phyloP scores from a whole-genome alignment of 2,113 vertebrate genomes.

The Albula glossodonta region DNA sequence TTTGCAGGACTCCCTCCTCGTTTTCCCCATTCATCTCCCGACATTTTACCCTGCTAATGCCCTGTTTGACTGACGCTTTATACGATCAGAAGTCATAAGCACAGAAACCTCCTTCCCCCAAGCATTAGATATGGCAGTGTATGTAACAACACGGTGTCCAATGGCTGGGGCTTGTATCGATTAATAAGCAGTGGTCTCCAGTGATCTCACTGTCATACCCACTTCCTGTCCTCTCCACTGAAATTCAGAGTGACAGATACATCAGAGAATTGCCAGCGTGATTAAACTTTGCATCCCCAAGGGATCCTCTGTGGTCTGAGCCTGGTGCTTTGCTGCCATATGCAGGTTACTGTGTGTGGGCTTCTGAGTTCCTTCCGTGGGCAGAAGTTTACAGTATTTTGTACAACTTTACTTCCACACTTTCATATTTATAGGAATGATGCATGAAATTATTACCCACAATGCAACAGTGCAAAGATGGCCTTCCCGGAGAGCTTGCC shows the following conservation, averaged over 20 bases:
- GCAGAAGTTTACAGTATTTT: background rate
- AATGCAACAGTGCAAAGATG: background rate
- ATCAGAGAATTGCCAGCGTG: slow-evolving; percentile 28
- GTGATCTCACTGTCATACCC: slow-evolving; percentile 28
- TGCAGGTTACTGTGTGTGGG: slow-evolving; percentile 24
- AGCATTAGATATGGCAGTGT: background rate
- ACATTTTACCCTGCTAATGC: no score
- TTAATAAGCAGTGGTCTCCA: slow-evolving; percentile 20
- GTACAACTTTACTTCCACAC: background rate
- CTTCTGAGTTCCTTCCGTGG: background rate
- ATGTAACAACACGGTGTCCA: background rate
- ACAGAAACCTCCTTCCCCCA: no score
- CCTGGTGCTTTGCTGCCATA: slow-evolving; percentile 30
- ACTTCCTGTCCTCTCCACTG: slow-evolving; percentile 11
- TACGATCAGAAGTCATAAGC: background rate
- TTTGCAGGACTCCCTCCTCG: background rate
- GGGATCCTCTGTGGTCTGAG: slow-evolving; percentile 29
- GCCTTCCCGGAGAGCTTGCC: background rate
- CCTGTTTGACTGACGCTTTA: background rate
- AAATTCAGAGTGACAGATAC: slow-evolving; percentile 41
- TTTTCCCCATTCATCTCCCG: background rate
- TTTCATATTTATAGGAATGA: background rate
- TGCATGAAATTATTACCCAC: background rate
- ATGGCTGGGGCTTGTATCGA: slow-evolving; percentile 22
- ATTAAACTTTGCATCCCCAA: slow-evolving; percentile 30